These are phyloP conservation scores for Molorchus minor DNA, from an alignment of 2,888 invertebrate species.

Conservation along the genomic window DNA sequence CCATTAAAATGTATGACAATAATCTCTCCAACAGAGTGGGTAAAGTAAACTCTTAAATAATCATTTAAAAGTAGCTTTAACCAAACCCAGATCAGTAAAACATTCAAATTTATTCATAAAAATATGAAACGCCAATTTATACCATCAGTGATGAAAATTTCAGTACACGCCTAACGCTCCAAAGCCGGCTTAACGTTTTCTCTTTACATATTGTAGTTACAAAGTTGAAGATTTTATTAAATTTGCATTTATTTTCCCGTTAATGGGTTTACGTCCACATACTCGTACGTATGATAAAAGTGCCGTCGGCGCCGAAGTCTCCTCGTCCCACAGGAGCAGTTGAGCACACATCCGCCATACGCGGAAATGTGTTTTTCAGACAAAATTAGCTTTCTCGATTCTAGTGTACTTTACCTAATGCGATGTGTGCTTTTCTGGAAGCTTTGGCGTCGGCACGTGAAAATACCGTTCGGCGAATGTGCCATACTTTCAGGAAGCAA, in stretches of 20 bases:
- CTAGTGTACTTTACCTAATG: too few species aligned
- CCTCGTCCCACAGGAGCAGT: conserved; percentile 7
- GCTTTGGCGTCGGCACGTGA: too few species aligned
- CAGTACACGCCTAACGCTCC: conserved; percentile 12
- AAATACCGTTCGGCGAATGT: too few species aligned
- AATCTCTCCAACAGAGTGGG: background rate
- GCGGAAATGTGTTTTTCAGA: conserved; percentile 11
- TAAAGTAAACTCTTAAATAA: background rate
- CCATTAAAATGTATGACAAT: too few species aligned
- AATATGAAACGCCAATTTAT: conserved; percentile 27
- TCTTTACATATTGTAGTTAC: conserved; percentile 28
- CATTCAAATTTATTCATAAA: conserved; percentile 38
- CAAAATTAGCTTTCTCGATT: conserved; percentile 8
- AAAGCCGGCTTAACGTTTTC: conserved; percentile 11
- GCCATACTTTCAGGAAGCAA: too few species aligned
- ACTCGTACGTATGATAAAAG: conserved; percentile 14
- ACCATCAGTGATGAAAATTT: conserved; percentile 29
- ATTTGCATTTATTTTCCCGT: conserved; percentile 23
- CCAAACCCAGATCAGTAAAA: conserved; percentile 1
- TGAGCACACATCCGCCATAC: background rate
- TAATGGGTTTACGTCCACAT: conserved; percentile 16
- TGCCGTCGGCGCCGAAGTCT: conserved; percentile 4
- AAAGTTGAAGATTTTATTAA: conserved; percentile 27
- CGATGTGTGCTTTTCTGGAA: conserved; percentile 8
- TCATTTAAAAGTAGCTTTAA: conserved; percentile 10